A percentile compares a stretch with the other conserved stretches of the same genome.
Evolutionary conservation across 2,888 invertebrate genomes (phyloP).

Genomic region (Muscina levida): DNA sequence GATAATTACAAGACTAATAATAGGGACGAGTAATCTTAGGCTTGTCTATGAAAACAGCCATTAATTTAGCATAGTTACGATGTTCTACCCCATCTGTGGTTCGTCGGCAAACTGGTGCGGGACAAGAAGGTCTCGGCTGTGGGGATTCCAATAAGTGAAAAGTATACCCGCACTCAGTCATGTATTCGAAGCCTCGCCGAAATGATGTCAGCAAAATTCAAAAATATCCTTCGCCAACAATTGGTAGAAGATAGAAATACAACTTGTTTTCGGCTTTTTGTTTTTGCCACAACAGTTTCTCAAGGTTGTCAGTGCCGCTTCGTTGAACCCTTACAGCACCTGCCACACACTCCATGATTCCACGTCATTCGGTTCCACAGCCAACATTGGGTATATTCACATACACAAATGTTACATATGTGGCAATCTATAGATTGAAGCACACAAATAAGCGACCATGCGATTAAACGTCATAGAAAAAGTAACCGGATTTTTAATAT

Average conservation of each 20-base stretch:
- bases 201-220: conserved; percentile 11
- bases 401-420: too few relatives aligned
- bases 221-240: conserved; percentile 3
- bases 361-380: not conserved
- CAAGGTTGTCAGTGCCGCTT: not conserved
- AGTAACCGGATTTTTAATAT: too few relatives aligned
- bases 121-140: conserved; percentile 40
- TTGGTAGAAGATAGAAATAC: not conserved
- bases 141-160: conserved; percentile 13
- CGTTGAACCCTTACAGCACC: not conserved
- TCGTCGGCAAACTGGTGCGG: conserved; percentile 5
- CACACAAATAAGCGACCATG: too few relatives aligned
- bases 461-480: too few relatives aligned
- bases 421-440: too few relatives aligned
- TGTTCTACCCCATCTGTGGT: not conserved
- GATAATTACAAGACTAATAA: conserved; percentile 24
- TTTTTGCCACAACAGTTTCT: conserved; percentile 1
- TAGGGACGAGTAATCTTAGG: conserved; percentile 23
- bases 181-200: not conserved
- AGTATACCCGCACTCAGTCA: not conserved
- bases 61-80: conserved; percentile 33
- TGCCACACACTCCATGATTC: not conserved
- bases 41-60: conserved; percentile 19
- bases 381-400: too few relatives aligned
- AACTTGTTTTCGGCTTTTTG: not conserved